Percentiles rank a stretch among this genome's conserved stretches.
Conservation (phyloP, 2,888 invertebrate species). For the Paralinhomoeus sp. region DNA sequence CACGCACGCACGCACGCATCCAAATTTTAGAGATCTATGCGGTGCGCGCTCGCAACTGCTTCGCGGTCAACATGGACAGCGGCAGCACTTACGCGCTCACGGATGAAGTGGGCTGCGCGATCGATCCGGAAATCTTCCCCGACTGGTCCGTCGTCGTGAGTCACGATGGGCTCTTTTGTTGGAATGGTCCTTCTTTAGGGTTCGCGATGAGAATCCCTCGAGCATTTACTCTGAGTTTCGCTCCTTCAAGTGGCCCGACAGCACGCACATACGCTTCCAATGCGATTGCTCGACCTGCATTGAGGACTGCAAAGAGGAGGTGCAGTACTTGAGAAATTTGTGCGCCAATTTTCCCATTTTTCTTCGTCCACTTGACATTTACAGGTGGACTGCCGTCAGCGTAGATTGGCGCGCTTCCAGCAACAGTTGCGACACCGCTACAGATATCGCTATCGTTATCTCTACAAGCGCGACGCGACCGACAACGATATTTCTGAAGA, state of each 20-base stretch:
- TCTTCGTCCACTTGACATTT: too few species aligned
- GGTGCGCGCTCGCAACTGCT: slow-evolving; percentile 20
- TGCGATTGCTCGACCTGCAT: slow-evolving; percentile 21
- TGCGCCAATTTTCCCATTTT: too few species aligned
- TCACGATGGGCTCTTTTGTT: slow-evolving; percentile 11
- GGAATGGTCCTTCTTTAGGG: background rate
- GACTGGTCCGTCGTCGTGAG: slow-evolving; percentile 14
- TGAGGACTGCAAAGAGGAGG: background rate
- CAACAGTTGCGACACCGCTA: too few species aligned
- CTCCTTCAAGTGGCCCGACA: slow-evolving; percentile 26
- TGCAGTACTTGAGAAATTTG: too few species aligned
- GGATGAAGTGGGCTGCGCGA: slow-evolving; percentile 21
- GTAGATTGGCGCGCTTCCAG: too few species aligned
- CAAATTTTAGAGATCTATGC: slow-evolving; percentile 13
- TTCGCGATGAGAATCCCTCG: background rate
- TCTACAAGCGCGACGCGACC: too few species aligned
- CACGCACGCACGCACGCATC: too few species aligned
- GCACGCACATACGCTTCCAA: slow-evolving; percentile 22
- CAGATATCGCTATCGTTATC: too few species aligned
- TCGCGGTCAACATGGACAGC: slow-evolving; percentile 22
- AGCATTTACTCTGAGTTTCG: slow-evolving; percentile 11
- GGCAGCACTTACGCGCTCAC: slow-evolving; percentile 21
- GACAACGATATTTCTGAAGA: too few species aligned
- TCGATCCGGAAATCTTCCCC: slow-evolving; percentile 23
- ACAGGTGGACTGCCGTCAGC: too few species aligned